Evolutionary conservation across 1,140 invertebrate genomes (phyloP), one percentile per base, ranked within the genome.

Genomic region (Pomacea maculata): DNA sequence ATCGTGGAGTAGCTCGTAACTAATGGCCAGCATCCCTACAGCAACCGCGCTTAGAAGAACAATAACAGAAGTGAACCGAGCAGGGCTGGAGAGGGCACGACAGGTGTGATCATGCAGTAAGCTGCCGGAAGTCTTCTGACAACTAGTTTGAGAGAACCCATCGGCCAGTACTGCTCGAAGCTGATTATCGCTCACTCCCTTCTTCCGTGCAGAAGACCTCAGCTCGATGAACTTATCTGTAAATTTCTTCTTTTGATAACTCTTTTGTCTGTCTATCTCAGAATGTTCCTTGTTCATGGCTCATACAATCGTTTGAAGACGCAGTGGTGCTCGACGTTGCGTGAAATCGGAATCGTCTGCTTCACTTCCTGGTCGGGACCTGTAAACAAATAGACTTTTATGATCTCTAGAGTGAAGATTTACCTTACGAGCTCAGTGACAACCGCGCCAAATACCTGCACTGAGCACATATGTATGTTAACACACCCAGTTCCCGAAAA

Each of bases 171-270:
- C 29, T 61, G 68, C 21, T 19, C 73, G 67, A 57, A 83, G 52
- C 21, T 79, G 71, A n/a, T 79, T 21, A 52, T 75, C 63, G 19
- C 5, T 75, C 9, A 83, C 25, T 7, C 82, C 82, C 21, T 75
- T 54, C 54, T 81, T 81, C 64, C 79, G 55, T 14, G 76, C 82
- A 19, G 75, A 54, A 55, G 77, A 57, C 55, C 82, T 34, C 1
- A 81, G 65, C 21, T 79, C n/a, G 4, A 81, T 14, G 34, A 83
- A 81, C 73, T 81, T 80, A 19, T 83, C 57, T 1, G 70, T 78
- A 11, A 83, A 75, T 78, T 83, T 70, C 29, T 83, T 74, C 12
- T 55, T 19, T 5, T 74, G 25, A 45, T 19, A 34, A 73, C 34
- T 74, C 75, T 34, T 54, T 75, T 70, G 17, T 25, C 64, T 10